Evolutionary conservation across 2,797 vertebrate species (phyloP), one percentile per base, ranked within the genome.

Genomic region (Mionectes olivaceus): DNA sequence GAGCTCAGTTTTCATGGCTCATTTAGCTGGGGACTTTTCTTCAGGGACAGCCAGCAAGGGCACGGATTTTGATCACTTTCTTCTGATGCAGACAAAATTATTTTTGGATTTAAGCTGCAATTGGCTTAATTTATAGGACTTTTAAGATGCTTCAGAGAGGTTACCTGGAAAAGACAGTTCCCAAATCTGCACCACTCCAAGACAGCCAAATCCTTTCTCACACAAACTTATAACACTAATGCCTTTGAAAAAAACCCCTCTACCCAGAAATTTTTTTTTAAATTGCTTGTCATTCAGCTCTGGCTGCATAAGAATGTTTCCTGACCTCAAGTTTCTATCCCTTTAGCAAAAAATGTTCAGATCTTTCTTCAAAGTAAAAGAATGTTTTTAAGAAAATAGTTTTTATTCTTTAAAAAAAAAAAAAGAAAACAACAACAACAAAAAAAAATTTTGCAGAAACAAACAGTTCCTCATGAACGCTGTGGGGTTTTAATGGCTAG

Each of bases 21-120:
- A 76, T 96, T 96, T 83, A 93, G 37, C n/a, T 73, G 64, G 85
- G 55, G 64, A 78, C 78, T 93, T 91, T 78, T 83, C 90, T 91
- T 64, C 43, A 87, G 92, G 68, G 92, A 81, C 76, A 93, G 35
- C n/a, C 87, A 92, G 84, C 73, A 82, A 87, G 76, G 89, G 37
- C 35, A 59, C 17, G 44, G 28, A 85, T 76, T 86, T 93, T 75
- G 68, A 83, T 83, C 60, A 49, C 60, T 92, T 83, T 87, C 37
- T 89, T 73, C 73, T 90, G 37, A 63, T 83, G 77, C 10, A 55
- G 61, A 86, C 55, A 74, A 78, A 71, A 41, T 57, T 80, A 61
- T 83, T 64, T 32, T 56, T 70, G 41, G 59, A 52, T 79, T 84
- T 60, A 43, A 24, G 30, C 44, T 69, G 65, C 92, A 33, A 50